Evolutionary conservation across 2,888 invertebrate genomes (phyloP).

Genomic region (Serripes groenlandicus): DNA sequence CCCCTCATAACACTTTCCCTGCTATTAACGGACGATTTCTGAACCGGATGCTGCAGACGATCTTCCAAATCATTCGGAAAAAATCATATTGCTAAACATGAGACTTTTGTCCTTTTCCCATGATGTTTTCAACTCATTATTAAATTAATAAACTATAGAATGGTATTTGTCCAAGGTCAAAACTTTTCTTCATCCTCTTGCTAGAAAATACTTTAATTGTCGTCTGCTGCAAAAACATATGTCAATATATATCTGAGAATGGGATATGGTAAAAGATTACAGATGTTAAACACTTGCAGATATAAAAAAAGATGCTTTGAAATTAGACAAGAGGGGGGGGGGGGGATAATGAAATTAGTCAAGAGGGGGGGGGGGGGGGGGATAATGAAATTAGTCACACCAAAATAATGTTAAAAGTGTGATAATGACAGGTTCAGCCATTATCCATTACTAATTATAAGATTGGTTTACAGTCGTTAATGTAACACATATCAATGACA

Average conservation of each 20-base stretch:
- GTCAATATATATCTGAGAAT: too few relatives aligned
- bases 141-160: too few relatives aligned
- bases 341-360: too few relatives aligned
- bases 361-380: too few relatives aligned
- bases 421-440: conserved; percentile 10
- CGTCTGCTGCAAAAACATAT: too few relatives aligned
- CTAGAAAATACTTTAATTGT: too few relatives aligned
- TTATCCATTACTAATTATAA: conserved; percentile 12
- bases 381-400: conserved; percentile 1
- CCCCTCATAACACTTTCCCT: background rate
- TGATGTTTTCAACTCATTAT: conserved; percentile 1
- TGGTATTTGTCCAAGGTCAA: too few relatives aligned
- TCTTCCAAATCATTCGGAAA: background rate
- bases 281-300: too few relatives aligned
- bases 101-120: conserved; percentile 4
- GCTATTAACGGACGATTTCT: background rate
- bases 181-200: too few relatives aligned
- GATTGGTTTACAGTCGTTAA: conserved; percentile 3
- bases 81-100: background rate
- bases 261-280: too few relatives aligned
- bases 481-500: conserved; percentile 2
- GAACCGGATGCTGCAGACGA: background rate
- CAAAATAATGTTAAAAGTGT: conserved; percentile 3
- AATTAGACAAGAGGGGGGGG: too few relatives aligned
- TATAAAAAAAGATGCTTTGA: too few relatives aligned